Percentiles rank a stretch among this genome's conserved stretches.
phyloP scores from a whole-genome alignment of 2,888 invertebrate species.

The Nomada lathburiana region DNA sequence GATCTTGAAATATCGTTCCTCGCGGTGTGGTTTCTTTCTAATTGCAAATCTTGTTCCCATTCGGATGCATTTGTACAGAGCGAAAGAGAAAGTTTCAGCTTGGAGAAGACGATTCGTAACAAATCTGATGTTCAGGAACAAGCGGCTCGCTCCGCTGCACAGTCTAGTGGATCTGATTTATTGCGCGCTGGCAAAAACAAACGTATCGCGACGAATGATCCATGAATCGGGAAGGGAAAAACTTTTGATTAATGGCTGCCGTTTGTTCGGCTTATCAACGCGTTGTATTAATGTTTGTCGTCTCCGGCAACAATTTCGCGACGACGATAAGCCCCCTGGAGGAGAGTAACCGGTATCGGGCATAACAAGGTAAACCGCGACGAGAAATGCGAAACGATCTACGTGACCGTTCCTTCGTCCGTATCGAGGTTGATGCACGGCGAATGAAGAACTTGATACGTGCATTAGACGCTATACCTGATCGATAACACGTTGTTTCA shows the following conservation, averaged over 20 bases:
- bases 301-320: slow-evolving; percentile 45
- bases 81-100: no score
- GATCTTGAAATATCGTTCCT: no score
- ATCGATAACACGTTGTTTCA: slow-evolving; percentile 65
- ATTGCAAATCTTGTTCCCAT: no score
- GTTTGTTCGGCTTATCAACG: slow-evolving; percentile 54
- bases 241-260: slow-evolving; percentile 40
- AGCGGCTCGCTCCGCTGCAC: neutral
- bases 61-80: no score
- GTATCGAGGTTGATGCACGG: slow-evolving; percentile 51
- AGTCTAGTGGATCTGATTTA: slow-evolving; percentile 24
- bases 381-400: slow-evolving; percentile 62
- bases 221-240: slow-evolving; percentile 27
- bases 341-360: slow-evolving; percentile 35
- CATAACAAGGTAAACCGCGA: slow-evolving; percentile 57
- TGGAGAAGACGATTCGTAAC: no score
- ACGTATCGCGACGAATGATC: slow-evolving; percentile 47
- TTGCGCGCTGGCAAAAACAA: slow-evolving; percentile 17
- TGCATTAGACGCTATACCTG: slow-evolving; percentile 69
- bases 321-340: slow-evolving; percentile 43
- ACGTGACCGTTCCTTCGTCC: slow-evolving; percentile 52
- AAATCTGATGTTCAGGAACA: slow-evolving; percentile 5
- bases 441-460: slow-evolving; percentile 69
- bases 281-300: slow-evolving; percentile 55
- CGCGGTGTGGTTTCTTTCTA: no score